Evolutionary conservation across 2,113 vertebrate genomes (phyloP).

Genomic region (human): DNA sequence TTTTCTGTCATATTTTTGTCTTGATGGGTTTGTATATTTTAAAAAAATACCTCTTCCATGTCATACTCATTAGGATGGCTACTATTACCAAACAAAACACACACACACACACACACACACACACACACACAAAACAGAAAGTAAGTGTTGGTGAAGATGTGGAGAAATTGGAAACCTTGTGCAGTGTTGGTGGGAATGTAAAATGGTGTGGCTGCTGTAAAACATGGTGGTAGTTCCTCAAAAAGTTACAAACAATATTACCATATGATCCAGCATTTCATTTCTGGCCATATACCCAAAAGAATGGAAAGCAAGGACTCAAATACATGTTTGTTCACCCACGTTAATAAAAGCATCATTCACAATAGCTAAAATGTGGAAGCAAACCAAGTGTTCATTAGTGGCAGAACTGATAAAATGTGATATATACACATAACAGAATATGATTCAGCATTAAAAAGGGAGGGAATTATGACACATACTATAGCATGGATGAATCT

Average conservation of each 20-base stretch:
- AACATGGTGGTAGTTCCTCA: neutral
- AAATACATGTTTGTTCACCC: neutral
- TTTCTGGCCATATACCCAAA: neutral
- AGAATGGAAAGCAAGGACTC: neutral
- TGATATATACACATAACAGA: too few species aligned
- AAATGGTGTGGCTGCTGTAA: neutral
- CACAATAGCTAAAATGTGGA: neutral
- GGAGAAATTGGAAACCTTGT: neutral
- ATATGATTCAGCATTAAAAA: neutral
- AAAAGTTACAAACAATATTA: neutral
- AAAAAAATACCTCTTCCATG: neutral
- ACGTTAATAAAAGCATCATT: neutral
- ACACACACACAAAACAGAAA: neutral
- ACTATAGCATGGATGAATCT: neutral
- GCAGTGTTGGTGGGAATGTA: neutral
- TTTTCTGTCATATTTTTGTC: neutral
- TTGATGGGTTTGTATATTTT: neutral
- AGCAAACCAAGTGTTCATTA: neutral
- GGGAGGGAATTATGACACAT: neutral
- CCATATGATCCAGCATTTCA: neutral
- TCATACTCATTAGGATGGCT: neutral
- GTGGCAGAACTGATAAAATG: neutral
- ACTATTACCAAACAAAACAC: neutral
- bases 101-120: neutral
- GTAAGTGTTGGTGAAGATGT: neutral